These are phyloP conservation scores for Pyrochroa serraticornis DNA, from an alignment of 2,888 invertebrate species.

Conservation along the genomic window DNA sequence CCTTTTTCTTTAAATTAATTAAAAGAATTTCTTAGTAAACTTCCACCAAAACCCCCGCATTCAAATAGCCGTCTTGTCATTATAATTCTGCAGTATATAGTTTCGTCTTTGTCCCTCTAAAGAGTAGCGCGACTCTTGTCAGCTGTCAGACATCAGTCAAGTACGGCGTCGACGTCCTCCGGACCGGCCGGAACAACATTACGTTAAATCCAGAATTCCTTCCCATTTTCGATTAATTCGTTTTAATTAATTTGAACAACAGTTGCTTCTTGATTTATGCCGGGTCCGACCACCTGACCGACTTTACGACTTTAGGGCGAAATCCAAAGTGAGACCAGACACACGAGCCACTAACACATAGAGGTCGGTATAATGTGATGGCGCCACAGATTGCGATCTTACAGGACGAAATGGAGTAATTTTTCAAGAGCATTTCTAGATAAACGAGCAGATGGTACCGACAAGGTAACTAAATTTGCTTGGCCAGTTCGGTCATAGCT, in stretches of 20 bases:
- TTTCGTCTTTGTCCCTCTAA: constrained; percentile 18
- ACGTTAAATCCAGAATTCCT: constrained; percentile 10
- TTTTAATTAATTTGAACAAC: constrained; percentile 14
- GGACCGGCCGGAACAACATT: constrained; percentile 11
- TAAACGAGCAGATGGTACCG: constrained; percentile 34
- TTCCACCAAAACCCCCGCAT: too few relatives aligned
- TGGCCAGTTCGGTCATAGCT: neutral
- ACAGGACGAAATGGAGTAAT: constrained; percentile 35
- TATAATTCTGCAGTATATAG: too few relatives aligned
- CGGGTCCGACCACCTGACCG: constrained; percentile 14
- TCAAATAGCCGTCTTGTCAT: too few relatives aligned
- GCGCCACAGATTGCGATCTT: constrained; percentile 37
- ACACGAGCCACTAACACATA: constrained; percentile 16
- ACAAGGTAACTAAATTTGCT: constrained; percentile 27
- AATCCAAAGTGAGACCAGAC: constrained; percentile 6
- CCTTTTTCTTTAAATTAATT: too few relatives aligned
- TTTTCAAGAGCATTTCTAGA: constrained; percentile 34
- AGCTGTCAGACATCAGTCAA: constrained; percentile 42
- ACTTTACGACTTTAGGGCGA: constrained; percentile 1
- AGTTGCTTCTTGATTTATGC: constrained; percentile 13
- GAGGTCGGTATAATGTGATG: constrained; percentile 34
- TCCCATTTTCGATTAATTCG: constrained; percentile 5
- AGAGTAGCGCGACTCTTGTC: constrained; percentile 36
- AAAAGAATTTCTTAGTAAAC: too few relatives aligned
- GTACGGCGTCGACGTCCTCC: constrained; percentile 9